Evolutionary conservation across 2,797 vertebrate species (phyloP).

Genomic region (Mormyrops attenuatus): DNA sequence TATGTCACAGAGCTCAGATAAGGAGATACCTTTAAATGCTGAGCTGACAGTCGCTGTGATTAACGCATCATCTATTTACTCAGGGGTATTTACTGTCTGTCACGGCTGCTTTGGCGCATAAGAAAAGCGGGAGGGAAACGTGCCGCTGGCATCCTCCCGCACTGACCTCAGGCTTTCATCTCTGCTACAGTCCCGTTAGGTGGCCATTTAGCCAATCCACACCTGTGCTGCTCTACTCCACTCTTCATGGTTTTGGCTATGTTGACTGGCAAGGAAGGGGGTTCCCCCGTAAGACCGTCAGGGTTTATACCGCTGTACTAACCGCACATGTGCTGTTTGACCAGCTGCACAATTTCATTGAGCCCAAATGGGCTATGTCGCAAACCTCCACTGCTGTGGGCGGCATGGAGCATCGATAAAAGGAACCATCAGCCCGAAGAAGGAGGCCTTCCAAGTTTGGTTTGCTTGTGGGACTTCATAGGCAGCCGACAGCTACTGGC

Average conservation of each 20-base stretch:
- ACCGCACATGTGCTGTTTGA: background rate
- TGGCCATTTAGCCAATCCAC: background rate
- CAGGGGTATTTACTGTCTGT: background rate
- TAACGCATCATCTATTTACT: background rate
- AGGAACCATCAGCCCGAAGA: background rate
- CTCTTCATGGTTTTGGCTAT: background rate
- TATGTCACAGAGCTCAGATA: background rate
- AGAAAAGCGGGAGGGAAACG: background rate
- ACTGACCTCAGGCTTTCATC: background rate
- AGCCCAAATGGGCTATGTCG: background rate
- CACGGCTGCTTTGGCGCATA: background rate
- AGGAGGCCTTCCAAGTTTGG: background rate
- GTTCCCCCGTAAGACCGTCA: background rate
- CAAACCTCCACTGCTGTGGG: background rate
- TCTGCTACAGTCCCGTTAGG: background rate
- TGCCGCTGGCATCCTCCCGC: background rate
- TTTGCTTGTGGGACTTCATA: background rate
- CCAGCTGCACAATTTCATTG: background rate
- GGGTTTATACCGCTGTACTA: background rate
- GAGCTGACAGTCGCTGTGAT: background rate
- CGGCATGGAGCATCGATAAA: background rate
- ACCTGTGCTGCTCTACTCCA: background rate
- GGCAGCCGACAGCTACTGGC: background rate
- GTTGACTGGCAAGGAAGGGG: background rate
- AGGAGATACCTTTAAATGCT: slow-evolving; percentile 4